Evolutionary conservation across 2,797 vertebrate species (phyloP), one percentile per base, ranked within the genome.

Genomic region (Picus viridis): DNA sequence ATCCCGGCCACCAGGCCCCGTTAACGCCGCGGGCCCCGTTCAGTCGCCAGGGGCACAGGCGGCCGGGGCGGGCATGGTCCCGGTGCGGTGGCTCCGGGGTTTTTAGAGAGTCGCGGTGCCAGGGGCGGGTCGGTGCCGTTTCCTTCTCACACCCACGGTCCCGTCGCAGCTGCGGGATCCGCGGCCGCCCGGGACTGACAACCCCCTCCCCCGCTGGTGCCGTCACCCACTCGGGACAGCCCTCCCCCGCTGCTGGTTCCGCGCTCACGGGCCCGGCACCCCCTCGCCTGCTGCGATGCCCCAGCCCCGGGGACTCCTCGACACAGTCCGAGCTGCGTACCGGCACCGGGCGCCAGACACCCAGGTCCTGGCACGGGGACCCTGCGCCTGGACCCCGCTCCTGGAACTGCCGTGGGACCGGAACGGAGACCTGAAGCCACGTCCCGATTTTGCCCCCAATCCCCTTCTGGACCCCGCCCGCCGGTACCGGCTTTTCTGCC

Each of bases 81-180:
- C 58, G 75, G 85, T 74, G 59, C 8, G 79, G 84, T 11, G 68
- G 76, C 36, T 80, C 79, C 67, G 73, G 59, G 59, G 77, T 36
- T 90, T 90, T 93, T 58, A 83, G 83, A 68, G 41, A 76, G 53
- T 80, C 67, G 59, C 69, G 85, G 94, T 74, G 95, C 93, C 95
- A 90, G 85, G 95, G 83, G 92, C 75, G 93, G 88, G 84, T 63
- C 84, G 88, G 59, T 12, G 36, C 72, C 90, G 93, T 85, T 94
- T 90, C 84, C 81, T 85, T 92, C 88, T 93, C 85, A 76, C 88
- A 81, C 88, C 92, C 90, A 89, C 88, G 88, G 88, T 12, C 29
- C 89, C 69, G 92, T 62, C 61, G 74, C 45, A 43, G 61, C 65
- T 69, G 51, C 17, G 83, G 83, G 86, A 81, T 41, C 86, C 51